Evolutionary conservation across 23 tunicate genomes (phyloP), one percentile per base, ranked within the genome.

Genomic region (Styela plicata): DNA sequence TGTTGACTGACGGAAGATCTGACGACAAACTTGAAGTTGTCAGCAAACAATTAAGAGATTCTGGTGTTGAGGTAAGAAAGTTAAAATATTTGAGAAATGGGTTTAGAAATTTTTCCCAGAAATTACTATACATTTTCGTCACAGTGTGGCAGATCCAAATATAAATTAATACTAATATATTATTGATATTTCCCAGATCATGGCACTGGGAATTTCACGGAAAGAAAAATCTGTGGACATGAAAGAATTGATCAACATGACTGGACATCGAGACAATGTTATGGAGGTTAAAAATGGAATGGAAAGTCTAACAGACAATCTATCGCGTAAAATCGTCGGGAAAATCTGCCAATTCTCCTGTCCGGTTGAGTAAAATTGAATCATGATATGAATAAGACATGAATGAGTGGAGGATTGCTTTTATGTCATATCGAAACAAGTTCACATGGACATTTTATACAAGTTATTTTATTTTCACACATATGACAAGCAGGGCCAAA

Each of bases 11-110:
- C 17, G 77, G 77, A 34, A 5, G 37, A 71, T 71, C 77, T 30
- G 37, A 30, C 36, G 77, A 71, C 34, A 34, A 71, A 34, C 34
- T 71, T 34, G 34, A 34, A 5, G 37, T 28, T 21, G 34, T 34
- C 24, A 34, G 36, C 24, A 71, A 71, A 71, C 36, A 71, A 17
- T 34, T 71, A 17, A 71, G 77, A 29, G 77, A 71, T 32, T 71
- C 77, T 3, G 77, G 77, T 7, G 77, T 71, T 31, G 36, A 71
- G 77, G 77, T 71, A 29, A 21, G 77, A 71, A n/a, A n/a, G n/a
- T n/a, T n/a, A n/a, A n/a, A n/a, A n/a, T n/a, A n/a, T n/a, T n/a
- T n/a, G n/a, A n/a, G n/a, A n/a, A n/a, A n/a, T n/a, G n/a, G n/a
- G n/a, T n/a, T n/a, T n/a, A n/a, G n/a, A n/a, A n/a, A n/a, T n/a